phyloP scores from a whole-genome alignment of 2,113 vertebrate genomes.

The Etheostoma spectabile region DNA sequence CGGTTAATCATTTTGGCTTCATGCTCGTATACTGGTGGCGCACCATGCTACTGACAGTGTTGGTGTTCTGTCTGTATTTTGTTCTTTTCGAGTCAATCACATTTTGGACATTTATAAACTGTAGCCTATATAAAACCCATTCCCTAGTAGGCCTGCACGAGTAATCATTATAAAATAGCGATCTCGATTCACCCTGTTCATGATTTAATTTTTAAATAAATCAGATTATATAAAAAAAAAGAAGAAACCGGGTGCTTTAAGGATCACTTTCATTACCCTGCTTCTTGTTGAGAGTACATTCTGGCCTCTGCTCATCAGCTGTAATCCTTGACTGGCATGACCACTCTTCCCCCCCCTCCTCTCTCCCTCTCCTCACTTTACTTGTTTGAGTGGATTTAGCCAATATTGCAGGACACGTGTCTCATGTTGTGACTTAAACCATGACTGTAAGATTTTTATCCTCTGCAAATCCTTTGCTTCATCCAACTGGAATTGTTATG shows the following conservation, averaged over 20 bases:
- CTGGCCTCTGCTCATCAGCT: slow-evolving; percentile 60
- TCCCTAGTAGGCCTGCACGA: no score
- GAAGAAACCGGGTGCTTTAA: background rate
- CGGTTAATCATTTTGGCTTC: background rate
- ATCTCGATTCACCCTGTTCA: no score
- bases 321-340: slow-evolving; percentile 66
- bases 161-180: no score
- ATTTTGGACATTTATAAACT: no score
- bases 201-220: no score
- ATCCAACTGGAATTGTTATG: slow-evolving; percentile 52
- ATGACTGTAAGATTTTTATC: slow-evolving; percentile 65
- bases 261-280: slow-evolving; percentile 65
- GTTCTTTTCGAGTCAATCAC: background rate
- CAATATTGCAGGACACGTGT: slow-evolving; percentile 51
- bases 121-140: no score
- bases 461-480: slow-evolving; percentile 56
- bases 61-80: background rate
- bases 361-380: slow-evolving; percentile 47
- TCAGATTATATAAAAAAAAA: no score
- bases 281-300: slow-evolving; percentile 62
- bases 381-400: slow-evolving; percentile 68
- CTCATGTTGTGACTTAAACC: slow-evolving; percentile 43
- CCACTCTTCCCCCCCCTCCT: slow-evolving; percentile 38
- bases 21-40: background rate
- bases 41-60: background rate